Conservation (phyloP, 2,113 vertebrate species). For the Puntigrus tetrazona region DNA sequence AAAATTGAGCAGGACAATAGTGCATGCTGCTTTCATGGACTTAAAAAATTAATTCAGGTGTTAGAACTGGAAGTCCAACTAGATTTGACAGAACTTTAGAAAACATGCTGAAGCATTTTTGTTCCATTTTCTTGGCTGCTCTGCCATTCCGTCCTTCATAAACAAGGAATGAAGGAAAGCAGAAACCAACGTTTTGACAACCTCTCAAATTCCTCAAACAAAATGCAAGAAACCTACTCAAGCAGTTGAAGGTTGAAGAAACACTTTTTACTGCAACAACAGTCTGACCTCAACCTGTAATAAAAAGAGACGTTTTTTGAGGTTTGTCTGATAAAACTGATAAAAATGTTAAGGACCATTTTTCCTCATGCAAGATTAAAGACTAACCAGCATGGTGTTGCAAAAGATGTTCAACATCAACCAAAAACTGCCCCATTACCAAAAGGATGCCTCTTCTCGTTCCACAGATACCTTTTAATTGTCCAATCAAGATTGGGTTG, state of each 20-base stretch:
- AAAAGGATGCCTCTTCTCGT: background rate
- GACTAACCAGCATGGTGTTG: background rate
- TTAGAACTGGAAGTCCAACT: background rate
- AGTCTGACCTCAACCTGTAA: background rate
- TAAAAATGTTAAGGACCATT: background rate
- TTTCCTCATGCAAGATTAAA: background rate
- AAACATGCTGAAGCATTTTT: background rate
- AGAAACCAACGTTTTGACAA: constrained; percentile 9
- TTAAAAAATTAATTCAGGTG: background rate
- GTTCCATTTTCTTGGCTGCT: background rate
- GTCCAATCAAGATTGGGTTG: background rate
- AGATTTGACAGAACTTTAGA: constrained; percentile 1
- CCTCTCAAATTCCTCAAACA: background rate
- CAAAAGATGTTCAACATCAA: background rate
- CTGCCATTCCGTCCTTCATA: background rate
- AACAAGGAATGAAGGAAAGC: background rate
- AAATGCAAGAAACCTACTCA: background rate
- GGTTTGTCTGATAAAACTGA: background rate
- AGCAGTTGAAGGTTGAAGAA: background rate
- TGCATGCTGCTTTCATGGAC: background rate
- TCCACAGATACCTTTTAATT: background rate
- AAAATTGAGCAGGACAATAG: constrained; percentile 33
- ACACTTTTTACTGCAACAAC: background rate
- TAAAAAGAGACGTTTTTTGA: background rate
- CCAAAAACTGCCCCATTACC: background rate